Conservation (phyloP, 2,113 vertebrate genomes). For the Mandrillus leucophaeus region DNA sequence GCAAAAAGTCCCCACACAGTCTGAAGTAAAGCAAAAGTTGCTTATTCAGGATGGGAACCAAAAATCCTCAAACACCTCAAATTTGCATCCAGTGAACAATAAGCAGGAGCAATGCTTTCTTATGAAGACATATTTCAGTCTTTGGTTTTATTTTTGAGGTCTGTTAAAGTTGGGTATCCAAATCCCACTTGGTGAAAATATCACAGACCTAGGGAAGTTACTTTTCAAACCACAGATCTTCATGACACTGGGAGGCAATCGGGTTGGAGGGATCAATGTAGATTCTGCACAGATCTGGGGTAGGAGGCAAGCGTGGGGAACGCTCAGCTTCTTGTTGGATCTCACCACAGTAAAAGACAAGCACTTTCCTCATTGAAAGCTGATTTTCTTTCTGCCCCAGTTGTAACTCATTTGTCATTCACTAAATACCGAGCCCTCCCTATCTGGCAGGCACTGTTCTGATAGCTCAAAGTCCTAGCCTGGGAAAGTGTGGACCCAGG, state of each 20-base stretch:
- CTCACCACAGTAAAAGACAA: rapidly evolving
- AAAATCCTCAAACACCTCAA: neutral
- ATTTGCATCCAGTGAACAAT: neutral
- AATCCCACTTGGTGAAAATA: neutral
- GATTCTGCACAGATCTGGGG: neutral
- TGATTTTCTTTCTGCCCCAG: neutral
- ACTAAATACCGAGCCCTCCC: neutral
- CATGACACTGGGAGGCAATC: neutral
- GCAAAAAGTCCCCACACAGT: neutral
- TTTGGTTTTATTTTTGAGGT: neutral
- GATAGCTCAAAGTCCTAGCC: neutral
- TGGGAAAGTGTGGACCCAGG: neutral
- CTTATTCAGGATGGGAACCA: neutral
- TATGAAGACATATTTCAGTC: neutral
- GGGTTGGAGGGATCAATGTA: neutral
- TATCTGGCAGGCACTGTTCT: neutral
- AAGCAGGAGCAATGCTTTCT: too few relatives aligned
- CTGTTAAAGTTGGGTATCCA: neutral
- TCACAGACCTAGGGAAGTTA: neutral
- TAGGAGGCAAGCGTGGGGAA: neutral
- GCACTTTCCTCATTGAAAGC: neutral
- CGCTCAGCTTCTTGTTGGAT: rapidly evolving
- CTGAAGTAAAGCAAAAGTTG: neutral
- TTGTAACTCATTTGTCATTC: neutral
- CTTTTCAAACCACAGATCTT: neutral